Evolutionary conservation across 2,113 vertebrate genomes (phyloP).

Genomic region (Bucco capensis): DNA sequence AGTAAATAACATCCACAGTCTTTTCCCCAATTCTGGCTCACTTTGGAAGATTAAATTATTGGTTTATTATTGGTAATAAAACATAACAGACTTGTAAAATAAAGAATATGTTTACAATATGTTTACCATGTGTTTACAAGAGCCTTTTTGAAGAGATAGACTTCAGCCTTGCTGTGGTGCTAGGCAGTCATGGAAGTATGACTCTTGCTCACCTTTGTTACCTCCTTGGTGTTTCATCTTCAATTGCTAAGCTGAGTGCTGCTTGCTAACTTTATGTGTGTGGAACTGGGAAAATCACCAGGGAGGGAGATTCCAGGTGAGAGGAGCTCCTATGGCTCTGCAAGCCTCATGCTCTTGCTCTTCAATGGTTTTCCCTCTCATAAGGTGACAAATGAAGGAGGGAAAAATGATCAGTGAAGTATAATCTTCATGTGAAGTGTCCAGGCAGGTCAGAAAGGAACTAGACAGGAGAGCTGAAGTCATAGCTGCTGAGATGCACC

Average conservation of each 20-base stretch:
- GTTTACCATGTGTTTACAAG: background rate
- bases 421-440: background rate
- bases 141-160: background rate
- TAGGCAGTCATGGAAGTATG: background rate
- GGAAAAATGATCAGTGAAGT: background rate
- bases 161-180: background rate
- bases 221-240: constrained; percentile 29
- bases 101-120: no score
- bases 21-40: background rate
- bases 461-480: background rate
- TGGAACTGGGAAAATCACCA: background rate
- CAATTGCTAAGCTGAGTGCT: background rate
- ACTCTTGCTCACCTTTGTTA: background rate
- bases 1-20: background rate
- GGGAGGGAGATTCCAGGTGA: background rate
- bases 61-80: constrained; percentile 51
- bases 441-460: background rate
- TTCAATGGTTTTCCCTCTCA: constrained; percentile 39
- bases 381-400: background rate
- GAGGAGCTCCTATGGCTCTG: background rate
- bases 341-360: background rate
- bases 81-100: constrained; percentile 14
- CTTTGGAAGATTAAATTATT: constrained; percentile 61
- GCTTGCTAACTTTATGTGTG: constrained; percentile 5
- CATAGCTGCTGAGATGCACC: background rate